These are phyloP conservation scores for Cheilosia pagana DNA, from an alignment of 2,888 invertebrate species.

Conservation along the genomic window DNA sequence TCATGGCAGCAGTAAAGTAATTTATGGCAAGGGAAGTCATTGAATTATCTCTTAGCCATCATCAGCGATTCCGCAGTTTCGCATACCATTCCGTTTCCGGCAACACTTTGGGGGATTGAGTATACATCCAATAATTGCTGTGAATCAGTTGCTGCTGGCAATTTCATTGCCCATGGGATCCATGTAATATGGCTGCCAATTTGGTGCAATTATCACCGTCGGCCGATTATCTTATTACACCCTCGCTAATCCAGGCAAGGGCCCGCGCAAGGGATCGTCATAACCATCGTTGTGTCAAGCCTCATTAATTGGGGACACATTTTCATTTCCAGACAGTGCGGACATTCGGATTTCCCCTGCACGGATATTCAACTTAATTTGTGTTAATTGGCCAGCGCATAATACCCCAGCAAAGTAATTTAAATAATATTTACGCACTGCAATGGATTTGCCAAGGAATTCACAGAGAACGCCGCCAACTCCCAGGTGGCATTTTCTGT, in stretches of 20 bases:
- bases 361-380: constrained; percentile 68
- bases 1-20: constrained; percentile 5
- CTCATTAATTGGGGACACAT: constrained; percentile 59
- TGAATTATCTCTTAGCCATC: constrained; percentile 28
- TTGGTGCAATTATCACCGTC: constrained; percentile 62
- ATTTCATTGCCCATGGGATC: constrained; percentile 45
- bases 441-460: constrained; percentile 48
- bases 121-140: constrained; percentile 55
- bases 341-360: constrained; percentile 55
- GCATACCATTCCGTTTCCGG: constrained; percentile 22
- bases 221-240: constrained; percentile 62
- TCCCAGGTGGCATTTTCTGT: constrained; percentile 66
- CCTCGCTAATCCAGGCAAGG: constrained; percentile 56
- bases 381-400: constrained; percentile 67
- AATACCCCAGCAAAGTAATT: constrained; percentile 66
- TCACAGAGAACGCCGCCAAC: neutral
- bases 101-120: constrained; percentile 30
- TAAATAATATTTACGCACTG: constrained; percentile 69
- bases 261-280: constrained; percentile 42
- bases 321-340: constrained; percentile 30
- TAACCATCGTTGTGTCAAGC: constrained; percentile 66
- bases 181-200: constrained; percentile 61
- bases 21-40: constrained; percentile 16
- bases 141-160: constrained; percentile 48
- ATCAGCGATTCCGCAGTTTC: constrained; percentile 8